Conservation (phyloP, 2,113 vertebrate species). For the Dicrurus megarhynchus region DNA sequence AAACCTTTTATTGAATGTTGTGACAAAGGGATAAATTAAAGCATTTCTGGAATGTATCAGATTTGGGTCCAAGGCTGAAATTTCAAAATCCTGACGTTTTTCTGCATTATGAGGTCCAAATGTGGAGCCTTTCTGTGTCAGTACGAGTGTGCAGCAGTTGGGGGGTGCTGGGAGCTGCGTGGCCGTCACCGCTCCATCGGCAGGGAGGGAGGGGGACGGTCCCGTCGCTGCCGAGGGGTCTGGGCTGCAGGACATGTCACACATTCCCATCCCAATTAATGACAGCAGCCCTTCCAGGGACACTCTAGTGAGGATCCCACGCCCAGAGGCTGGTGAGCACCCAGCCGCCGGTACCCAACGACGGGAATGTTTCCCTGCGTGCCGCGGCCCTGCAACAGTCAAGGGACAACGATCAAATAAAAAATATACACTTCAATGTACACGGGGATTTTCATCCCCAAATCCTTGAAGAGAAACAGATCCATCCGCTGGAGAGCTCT, state of each 20-base stretch:
- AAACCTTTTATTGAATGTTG: conserved; percentile 17
- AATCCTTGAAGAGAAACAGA: neutral
- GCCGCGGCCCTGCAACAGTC: neutral
- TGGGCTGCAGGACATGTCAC: neutral
- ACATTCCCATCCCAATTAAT: neutral
- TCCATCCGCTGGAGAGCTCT: neutral
- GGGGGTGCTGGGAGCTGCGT: neutral
- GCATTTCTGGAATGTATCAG: conserved; percentile 56
- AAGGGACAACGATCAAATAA: accelerated
- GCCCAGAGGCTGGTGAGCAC: neutral
- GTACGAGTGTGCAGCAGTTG: neutral
- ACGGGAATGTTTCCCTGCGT: neutral
- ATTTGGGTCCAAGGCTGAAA: conserved; percentile 42
- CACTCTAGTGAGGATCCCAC: accelerated
- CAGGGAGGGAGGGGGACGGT: neutral
- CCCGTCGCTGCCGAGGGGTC: accelerated
- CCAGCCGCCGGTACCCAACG: accelerated
- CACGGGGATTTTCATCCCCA: neutral
- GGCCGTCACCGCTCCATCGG: accelerated
- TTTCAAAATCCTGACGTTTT: conserved; percentile 25
- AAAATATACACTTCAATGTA: accelerated
- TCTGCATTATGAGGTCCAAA: conserved; percentile 22
- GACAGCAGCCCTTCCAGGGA: neutral
- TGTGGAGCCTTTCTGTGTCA: neutral
- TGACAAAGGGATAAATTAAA: conserved; percentile 54